Evolutionary conservation across 2,113 vertebrate genomes (phyloP).

Genomic region (Prionailurus bengalensis): DNA sequence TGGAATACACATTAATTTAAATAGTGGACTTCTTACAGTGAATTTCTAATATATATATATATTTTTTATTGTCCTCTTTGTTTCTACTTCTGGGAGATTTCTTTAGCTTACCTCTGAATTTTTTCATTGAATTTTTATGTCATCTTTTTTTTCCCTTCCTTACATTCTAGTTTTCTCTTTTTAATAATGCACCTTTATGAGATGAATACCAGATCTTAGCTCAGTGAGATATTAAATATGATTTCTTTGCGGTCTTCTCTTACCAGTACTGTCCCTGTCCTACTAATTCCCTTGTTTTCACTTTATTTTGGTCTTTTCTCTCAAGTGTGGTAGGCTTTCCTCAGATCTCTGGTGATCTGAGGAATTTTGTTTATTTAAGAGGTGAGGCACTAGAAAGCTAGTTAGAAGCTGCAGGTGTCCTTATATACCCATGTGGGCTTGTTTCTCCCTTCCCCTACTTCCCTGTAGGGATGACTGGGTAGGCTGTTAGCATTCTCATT

Average conservation of each 20-base stretch:
- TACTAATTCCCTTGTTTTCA: neutral
- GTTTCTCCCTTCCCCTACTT: neutral
- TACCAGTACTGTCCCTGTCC: neutral
- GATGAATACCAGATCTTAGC: neutral
- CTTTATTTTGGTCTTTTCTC: neutral
- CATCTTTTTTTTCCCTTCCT: neutral
- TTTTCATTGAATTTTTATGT: neutral
- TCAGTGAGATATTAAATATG: neutral
- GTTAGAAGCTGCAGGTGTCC: neutral
- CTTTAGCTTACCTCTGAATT: neutral
- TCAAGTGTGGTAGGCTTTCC: neutral
- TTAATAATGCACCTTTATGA: neutral
- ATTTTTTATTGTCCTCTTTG: neutral
- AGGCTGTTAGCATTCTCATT: neutral
- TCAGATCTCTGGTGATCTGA: neutral
- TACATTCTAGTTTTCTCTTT: neutral
- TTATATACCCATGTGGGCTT: neutral
- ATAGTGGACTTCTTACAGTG: neutral
- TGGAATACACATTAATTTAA: neutral
- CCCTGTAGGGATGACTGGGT: neutral
- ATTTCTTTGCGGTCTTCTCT: conserved; percentile 25
- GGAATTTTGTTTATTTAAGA: neutral
- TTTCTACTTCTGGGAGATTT: neutral
- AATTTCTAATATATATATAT: neutral
- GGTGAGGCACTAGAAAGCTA: neutral